Evolutionary conservation across 1,140 invertebrate species (phyloP).

Genomic region (Scylla paramamosain): DNA sequence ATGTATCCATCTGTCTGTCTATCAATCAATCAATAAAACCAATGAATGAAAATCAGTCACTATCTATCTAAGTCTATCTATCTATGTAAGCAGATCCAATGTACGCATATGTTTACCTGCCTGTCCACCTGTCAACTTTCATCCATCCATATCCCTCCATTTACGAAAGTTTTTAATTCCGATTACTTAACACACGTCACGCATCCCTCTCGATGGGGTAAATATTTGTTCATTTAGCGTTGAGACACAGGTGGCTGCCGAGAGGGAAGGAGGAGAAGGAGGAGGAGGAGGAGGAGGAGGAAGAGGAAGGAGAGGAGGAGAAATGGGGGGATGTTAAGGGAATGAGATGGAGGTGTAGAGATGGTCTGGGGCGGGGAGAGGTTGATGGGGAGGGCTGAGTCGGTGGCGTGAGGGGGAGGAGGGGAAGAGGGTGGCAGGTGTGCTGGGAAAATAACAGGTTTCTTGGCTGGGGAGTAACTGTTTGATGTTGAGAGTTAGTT

Average conservation of each 20-base stretch:
- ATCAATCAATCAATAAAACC: too few species aligned
- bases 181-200: background rate
- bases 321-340: background rate
- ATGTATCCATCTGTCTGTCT: background rate
- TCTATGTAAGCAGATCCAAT: background rate
- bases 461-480: background rate
- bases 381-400: too few species aligned
- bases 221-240: background rate
- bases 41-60: too few species aligned
- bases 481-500: too few species aligned
- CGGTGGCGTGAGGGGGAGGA: background rate
- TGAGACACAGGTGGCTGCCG: background rate
- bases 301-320: background rate
- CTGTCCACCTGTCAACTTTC: background rate
- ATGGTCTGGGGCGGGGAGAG: too few species aligned
- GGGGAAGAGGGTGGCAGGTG: background rate
- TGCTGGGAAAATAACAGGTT: background rate
- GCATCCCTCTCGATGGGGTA: background rate
- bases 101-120: background rate
- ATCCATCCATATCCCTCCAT: background rate
- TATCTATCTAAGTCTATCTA: background rate
- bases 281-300: background rate
- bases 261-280: background rate
- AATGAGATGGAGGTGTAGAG: background rate
- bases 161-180: background rate